Base-by-base conservation (phyloP, 2,797 vertebrate genomes). In the Cynodonichthys magdalenae region DNA sequence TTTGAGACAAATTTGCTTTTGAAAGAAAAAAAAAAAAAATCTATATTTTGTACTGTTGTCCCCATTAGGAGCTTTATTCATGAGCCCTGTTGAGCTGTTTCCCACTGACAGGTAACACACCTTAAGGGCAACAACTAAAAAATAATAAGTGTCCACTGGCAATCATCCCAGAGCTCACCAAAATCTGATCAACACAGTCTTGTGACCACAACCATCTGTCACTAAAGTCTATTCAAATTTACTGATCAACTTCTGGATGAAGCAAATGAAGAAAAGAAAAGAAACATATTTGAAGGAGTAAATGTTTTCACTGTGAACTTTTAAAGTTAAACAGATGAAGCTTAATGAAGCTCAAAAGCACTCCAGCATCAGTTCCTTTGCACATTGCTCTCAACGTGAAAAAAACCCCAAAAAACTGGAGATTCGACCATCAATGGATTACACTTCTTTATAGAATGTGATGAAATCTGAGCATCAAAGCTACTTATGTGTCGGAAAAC, bases 171-270 rank as follows among this genome's bases (percentile, higher is more conserved):
- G 64, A 75, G 36, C 69, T 76, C 64, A 61, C 69, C 55, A 29
- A 63, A 74, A 81, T 74, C 66, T 77, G 75, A 84, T 77, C 77
- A 74, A 66, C 46, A 54, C 61, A 79, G 74, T 58, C 62, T 69
- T 64, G 42, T 63, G 75, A 61, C 70, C 53, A 11, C 39, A 1
- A 75, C 80, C 81, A 83, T 83, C 78, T 86, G 80, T 53, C 74
- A 34, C 61, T 53, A 34, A 52, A 68, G 72, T 74, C 53, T 55
- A 83, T 80, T 69, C 78, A 82, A 82, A 85, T 82, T 69, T 44
- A 20, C 71, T 76, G 76, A 82, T 84, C 75, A 81, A 79, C 76
- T 76, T 77, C 68, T 49, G 41, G 56, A 74, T 57, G 61, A 68
- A 60, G 70, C 31, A 7, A 34, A 34, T 2, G 7, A 62, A 39